These are phyloP conservation scores for Crotalus adamanteus DNA, from an alignment of 2,797 vertebrate genomes.

Conservation along the genomic window DNA sequence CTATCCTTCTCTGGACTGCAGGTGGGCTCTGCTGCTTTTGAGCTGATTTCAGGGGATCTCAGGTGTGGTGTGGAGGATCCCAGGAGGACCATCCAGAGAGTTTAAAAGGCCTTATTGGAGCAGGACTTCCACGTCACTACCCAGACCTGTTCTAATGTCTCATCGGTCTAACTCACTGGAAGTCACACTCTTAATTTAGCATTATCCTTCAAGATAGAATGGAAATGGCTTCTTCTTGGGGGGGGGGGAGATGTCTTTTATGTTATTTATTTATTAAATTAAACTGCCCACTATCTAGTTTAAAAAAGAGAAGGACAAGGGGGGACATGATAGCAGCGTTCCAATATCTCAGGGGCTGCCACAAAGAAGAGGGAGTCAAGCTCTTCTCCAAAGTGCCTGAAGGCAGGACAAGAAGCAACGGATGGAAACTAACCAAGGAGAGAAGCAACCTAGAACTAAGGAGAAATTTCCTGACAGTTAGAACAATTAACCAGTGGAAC, in stretches of 20 bases:
- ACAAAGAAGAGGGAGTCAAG: too few species aligned
- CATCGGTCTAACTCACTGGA: not conserved
- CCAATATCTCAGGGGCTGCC: too few species aligned
- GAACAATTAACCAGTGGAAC: too few species aligned
- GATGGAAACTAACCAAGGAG: too few species aligned
- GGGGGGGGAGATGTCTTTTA: not conserved
- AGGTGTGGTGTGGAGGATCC: not conserved
- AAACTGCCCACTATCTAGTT: not conserved
- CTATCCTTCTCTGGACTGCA: not conserved
- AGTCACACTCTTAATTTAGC: not conserved
- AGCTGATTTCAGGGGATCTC: not conserved
- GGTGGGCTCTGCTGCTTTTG: not conserved
- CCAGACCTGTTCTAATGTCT: not conserved
- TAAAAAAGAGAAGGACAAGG: too few species aligned
- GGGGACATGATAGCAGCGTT: too few species aligned
- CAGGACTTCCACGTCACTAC: not conserved
- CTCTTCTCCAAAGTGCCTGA: too few species aligned
- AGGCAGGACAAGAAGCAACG: too few species aligned
- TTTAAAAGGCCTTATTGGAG: not conserved
- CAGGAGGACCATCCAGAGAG: not conserved
- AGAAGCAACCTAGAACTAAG: too few species aligned
- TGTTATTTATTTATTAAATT: not conserved
- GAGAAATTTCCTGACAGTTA: too few species aligned
- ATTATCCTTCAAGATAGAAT: not conserved
- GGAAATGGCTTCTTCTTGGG: not conserved